Percentiles rank a stretch among this genome's conserved stretches.
Conservation (phyloP, 2,888 invertebrate species). For the Dioctria linearis region DNA sequence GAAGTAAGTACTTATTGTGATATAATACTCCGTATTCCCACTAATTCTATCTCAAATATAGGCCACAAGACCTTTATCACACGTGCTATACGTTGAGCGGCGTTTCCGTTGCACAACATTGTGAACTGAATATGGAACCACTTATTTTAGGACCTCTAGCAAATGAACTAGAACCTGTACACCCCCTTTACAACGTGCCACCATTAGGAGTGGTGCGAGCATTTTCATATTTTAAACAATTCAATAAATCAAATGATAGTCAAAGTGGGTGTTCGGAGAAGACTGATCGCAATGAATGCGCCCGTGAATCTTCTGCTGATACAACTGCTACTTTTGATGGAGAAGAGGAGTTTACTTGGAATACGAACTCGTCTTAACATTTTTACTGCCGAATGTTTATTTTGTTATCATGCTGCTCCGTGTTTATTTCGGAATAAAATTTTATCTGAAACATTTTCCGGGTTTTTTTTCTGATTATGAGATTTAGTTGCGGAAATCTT, state of each 20-base stretch:
- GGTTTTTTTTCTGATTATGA: too few species aligned
- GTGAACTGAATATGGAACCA: slow-evolving; percentile 70
- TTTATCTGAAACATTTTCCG: neutral
- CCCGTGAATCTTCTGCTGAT: neutral
- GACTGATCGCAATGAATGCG: slow-evolving; percentile 20
- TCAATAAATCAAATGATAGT: slow-evolving; percentile 4
- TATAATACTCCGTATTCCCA: neutral
- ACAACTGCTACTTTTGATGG: neutral
- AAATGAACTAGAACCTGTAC: slow-evolving; percentile 83
- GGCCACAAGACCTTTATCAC: slow-evolving; percentile 93
- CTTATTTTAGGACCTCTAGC: slow-evolving; percentile 77
- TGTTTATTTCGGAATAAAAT: neutral
- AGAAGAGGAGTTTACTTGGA: slow-evolving; percentile 34
- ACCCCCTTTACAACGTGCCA: slow-evolving; percentile 88
- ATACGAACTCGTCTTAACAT: slow-evolving; percentile 35
- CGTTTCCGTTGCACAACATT: slow-evolving; percentile 91
- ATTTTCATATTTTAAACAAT: slow-evolving; percentile 69
- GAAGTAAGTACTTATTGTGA: slow-evolving; percentile 77
- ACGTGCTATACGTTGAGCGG: slow-evolving; percentile 98
- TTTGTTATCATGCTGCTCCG: neutral
- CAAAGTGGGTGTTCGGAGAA: slow-evolving; percentile 2
- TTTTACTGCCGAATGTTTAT: neutral
- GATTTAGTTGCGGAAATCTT: too few species aligned
- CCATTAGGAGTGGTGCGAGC: slow-evolving; percentile 76
- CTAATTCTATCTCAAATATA: slow-evolving; percentile 69